phyloP scores from a whole-genome alignment of 1,140 invertebrate genomes.

The Schlechtendalia chinensis region DNA sequence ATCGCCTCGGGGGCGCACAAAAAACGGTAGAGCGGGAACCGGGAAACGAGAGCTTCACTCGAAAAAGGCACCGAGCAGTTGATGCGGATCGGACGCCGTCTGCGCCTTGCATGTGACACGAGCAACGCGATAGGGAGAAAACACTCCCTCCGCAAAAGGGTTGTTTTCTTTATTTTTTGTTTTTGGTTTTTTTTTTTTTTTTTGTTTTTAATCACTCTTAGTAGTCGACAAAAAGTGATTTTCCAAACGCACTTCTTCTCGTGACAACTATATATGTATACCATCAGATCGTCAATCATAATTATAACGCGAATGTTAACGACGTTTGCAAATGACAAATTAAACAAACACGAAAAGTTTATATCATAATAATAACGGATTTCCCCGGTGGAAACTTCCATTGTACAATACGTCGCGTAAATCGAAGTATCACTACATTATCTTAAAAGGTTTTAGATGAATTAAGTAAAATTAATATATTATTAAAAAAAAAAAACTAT shows the following conservation, averaged over 20 bases:
- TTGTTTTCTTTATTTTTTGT: background rate
- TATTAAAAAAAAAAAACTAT: background rate
- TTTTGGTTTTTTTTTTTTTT: background rate
- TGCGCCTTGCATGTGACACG: background rate
- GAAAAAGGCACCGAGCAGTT: background rate
- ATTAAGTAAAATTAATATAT: background rate
- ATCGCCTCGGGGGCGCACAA: background rate
- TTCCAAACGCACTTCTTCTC: slow-evolving; percentile 3
- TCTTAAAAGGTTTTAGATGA: background rate
- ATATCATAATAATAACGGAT: background rate
- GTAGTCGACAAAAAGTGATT: slow-evolving; percentile 36
- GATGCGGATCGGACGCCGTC: background rate
- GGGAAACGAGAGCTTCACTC: background rate
- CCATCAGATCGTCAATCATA: slow-evolving; percentile 35
- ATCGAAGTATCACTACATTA: background rate
- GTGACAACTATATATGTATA: background rate
- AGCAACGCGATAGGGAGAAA: background rate
- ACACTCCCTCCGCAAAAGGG: background rate
- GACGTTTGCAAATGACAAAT: slow-evolving; percentile 19
- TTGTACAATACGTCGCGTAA: background rate
- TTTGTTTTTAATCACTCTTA: slow-evolving; percentile 42
- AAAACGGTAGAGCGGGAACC: background rate
- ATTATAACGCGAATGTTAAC: slow-evolving; percentile 38
- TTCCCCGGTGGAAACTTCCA: background rate
- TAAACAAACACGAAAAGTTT: background rate